phyloP scores from a whole-genome alignment of 2,797 vertebrate genomes.

The Vireo griseus region DNA sequence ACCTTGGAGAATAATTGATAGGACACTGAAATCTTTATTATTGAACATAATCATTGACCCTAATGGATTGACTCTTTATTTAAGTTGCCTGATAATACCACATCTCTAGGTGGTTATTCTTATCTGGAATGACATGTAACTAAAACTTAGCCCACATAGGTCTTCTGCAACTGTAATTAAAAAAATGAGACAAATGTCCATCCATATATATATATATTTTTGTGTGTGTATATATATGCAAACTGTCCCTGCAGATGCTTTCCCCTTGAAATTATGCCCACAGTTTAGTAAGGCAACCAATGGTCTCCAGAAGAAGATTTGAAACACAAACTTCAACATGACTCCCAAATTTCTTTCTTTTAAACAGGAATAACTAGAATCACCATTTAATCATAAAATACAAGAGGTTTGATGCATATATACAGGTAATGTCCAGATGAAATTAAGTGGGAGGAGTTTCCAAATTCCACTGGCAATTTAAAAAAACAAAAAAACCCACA shows the following conservation, averaged over 20 bases:
- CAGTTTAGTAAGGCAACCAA: not conserved
- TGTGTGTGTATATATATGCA: not conserved
- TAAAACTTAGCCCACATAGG: not conserved
- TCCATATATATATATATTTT: not conserved
- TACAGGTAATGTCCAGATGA: not conserved
- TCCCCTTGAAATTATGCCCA: not conserved
- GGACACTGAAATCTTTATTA: not conserved
- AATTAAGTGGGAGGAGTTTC: not conserved
- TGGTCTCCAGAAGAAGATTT: not conserved
- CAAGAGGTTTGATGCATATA: not conserved
- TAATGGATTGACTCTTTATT: not conserved
- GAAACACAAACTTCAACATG: not conserved
- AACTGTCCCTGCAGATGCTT: not conserved
- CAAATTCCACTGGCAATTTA: not conserved
- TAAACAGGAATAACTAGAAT: not conserved
- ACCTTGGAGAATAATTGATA: not conserved
- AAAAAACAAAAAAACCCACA: fast-evolving
- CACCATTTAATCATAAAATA: not conserved
- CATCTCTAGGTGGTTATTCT: not conserved
- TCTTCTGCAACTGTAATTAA: not conserved
- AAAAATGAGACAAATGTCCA: not conserved
- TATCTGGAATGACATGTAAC: not conserved
- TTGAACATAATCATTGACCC: not conserved
- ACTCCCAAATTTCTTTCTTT: not conserved
- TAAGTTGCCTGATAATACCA: not conserved